Evolutionary conservation across 2,113 vertebrate species (phyloP), one percentile per base, ranked within the genome.

Genomic region (Bufo bufo): DNA sequence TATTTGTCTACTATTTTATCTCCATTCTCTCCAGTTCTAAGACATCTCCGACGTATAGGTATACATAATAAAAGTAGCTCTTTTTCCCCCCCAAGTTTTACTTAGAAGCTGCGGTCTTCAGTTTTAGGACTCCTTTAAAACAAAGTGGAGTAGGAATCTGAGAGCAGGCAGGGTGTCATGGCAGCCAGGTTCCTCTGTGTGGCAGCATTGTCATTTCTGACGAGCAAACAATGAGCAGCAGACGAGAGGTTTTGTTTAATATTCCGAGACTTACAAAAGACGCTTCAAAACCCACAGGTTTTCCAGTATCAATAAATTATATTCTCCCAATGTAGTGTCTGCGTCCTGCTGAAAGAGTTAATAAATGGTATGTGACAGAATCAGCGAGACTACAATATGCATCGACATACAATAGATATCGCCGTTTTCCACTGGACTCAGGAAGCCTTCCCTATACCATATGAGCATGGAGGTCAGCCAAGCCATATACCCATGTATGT

Each of bases 281-380:
- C 94, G 93, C 93, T 94, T 96, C 94, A 95, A 95, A 95, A 95
- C 94, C 93, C 95, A 94, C 94, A 94, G 95, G 96, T 96, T 95
- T 97, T 96, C 96, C 95, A 95, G 97, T 97, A 96, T 94, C 95
- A 96, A 96, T 97, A 96, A 96, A 98, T 97, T 97, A 97, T 77
- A 47, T 88, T 74, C 45, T 96, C 95, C 96, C 96, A 95, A 96
- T 98, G 56, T 77, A 63, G 33, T 47, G 47, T 59, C 49, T 61
- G 80, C n/a, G 61, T 23, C 49, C 58, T 47, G 19, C 23, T 84
- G 72, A 77, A 88, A 17, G 71, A 74, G 58, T 83, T 77, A 77
- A 66, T 59, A 43, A 23, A 77, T n/a, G 66, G 54, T 65, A 23
- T 33, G 33, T 66, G 6, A 79, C 50, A 11, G 20, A 49, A 66